Base-by-base conservation (phyloP, 2,888 invertebrate genomes). In the Nomada lathburiana region DNA sequence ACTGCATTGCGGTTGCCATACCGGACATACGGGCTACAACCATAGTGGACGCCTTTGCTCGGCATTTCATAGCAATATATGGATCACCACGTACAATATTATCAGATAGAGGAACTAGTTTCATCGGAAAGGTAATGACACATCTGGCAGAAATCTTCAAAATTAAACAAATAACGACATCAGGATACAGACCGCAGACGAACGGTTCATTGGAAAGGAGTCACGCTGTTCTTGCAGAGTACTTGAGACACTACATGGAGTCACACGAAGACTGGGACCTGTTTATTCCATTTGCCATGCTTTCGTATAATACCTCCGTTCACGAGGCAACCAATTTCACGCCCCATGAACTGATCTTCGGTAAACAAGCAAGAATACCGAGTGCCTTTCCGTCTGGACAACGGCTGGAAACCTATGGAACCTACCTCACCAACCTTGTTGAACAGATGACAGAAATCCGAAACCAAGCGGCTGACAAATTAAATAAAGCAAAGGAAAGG, bases 321-420 rank as follows among this genome's bases (percentile, higher is more conserved):
- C 64, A 73, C 18, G 73, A 73, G 16, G 57, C 73, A 0, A 73
- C 64, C 2, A 73, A 73, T 53, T 71, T 71, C 11, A 63, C 71
- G 16, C 20, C 62, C 16, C 47, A 71, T 11, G 62, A 62, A 20
- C 13, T 73, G 9, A 23, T 73, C n/a, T 73, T 64, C n/a, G 64
- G 47, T 23, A 64, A 20, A 53, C 42, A 18, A 11, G 73, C 73
- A 16, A 44, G 74, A 23, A 36, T 63, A 36, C 72, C 72, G 3
- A 50, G 36, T 13, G 23, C 65, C 18, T 65, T 65, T 59, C 16
- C 55, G 3, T 2, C 11, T 1, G 57, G 47, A 2, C 29, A 59
- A 20, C 5, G 42, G 3, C n/a, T 59, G 1, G 16, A 26, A 20
- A 74, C 74, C 7, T 72, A 64, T 42, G 63, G n/a, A 26, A 16